phyloP scores from a whole-genome alignment of 2,888 invertebrate genomes.

The Drosophila mimetica region DNA sequence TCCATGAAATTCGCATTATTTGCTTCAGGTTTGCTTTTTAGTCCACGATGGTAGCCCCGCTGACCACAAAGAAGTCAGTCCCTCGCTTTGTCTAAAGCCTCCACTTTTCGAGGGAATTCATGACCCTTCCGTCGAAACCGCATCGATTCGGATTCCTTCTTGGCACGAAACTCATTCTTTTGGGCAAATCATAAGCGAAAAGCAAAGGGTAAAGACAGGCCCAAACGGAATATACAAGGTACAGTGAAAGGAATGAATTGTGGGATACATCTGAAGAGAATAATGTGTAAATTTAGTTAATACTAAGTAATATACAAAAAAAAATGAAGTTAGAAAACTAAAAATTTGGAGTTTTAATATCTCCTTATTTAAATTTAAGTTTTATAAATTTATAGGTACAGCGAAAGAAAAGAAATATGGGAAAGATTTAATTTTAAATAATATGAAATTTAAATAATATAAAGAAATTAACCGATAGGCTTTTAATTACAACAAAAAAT shows the following conservation, averaged over 20 bases:
- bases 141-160: conserved; percentile 41
- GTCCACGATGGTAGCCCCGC: background rate
- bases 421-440: too few species aligned
- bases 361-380: too few species aligned
- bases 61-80: conserved; percentile 14
- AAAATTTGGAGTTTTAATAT: too few species aligned
- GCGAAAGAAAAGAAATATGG: too few species aligned
- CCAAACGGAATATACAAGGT: conserved; percentile 6
- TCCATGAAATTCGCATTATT: conserved; percentile 20
- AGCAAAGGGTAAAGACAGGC: conserved; percentile 8
- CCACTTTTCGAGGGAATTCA: conserved; percentile 7
- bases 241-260: background rate
- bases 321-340: too few species aligned
- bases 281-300: too few species aligned
- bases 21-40: background rate
- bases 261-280: too few species aligned
- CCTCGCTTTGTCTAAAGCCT: conserved; percentile 6
- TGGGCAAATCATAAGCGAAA: conserved; percentile 34
- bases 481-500: too few species aligned
- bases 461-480: too few species aligned
- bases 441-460: too few species aligned
- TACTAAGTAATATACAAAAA: too few species aligned
- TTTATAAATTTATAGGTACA: too few species aligned
- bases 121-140: conserved; percentile 36
- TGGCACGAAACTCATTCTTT: conserved; percentile 38